A percentile compares a stretch with the other conserved stretches of the same genome.
Evolutionary conservation across 2,797 vertebrate species (phyloP).

Genomic region (Hypotaenidia okinawae): DNA sequence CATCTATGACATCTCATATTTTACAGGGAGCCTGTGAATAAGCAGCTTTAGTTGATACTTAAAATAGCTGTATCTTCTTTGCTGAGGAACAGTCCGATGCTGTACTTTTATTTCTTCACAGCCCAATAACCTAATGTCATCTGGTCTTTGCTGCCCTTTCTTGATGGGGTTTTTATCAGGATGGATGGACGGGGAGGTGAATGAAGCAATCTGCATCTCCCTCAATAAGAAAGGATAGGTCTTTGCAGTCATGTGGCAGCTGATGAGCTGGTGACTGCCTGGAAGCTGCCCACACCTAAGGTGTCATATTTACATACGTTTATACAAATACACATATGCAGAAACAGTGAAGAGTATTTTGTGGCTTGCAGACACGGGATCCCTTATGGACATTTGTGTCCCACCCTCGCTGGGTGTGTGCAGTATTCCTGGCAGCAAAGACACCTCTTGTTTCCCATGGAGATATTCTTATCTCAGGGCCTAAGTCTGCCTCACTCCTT

Average conservation of each 20-base stretch:
- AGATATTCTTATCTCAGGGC: background rate
- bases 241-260: background rate
- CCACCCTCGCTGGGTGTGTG: background rate
- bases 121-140: background rate
- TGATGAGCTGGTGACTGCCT: background rate
- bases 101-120: conserved; percentile 29
- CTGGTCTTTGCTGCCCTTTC: background rate
- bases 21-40: conserved; percentile 65
- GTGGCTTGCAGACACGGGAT: background rate
- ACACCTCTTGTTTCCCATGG: background rate
- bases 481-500: background rate
- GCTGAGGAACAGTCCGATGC: conserved; percentile 23
- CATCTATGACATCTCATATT: conserved; percentile 57
- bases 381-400: fast-evolving
- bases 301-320: background rate
- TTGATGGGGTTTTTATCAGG: background rate
- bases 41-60: conserved; percentile 73
- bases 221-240: fast-evolving
- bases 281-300: background rate
- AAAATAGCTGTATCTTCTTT: conserved; percentile 73
- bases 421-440: background rate
- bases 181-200: background rate
- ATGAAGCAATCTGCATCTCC: background rate
- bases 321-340: background rate
- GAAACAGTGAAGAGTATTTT: background rate